Evolutionary conservation across 2,797 vertebrate genomes (phyloP), one percentile per base, ranked within the genome.

Genomic region (Acanthis flammea): DNA sequence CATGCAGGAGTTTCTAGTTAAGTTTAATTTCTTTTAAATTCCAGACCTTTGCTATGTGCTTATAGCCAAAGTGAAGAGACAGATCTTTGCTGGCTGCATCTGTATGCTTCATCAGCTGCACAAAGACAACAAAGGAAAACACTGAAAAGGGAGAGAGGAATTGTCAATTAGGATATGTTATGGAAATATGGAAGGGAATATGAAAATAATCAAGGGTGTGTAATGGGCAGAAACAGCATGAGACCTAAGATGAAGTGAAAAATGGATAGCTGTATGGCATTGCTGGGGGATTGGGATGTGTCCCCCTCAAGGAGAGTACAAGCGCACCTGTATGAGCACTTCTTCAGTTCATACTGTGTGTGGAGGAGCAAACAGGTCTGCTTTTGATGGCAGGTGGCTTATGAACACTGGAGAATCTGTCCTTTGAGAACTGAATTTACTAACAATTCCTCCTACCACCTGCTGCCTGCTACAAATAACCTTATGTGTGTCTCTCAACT

Each of bases 11-110:
- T 78, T 96, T 58, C 30, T 47, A 31, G 77, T 79, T 58, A 94
- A 89, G 37, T 78, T 95, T 83, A 3, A 68, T 68, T 91, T 92
- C 70, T 95, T 81, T 84, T 27, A 87, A 47, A 68, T 91, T 78
- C 14, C 62, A 78, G 58, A 81, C 39, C 61, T 63, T 82, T 61
- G 71, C 31, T 74, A 42, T 80, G 55, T 90, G 37, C 10, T 94
- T 61, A 31, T 28, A 44, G 60, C 23, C 21, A 50, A 77, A 87
- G 27, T 18, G 31, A 31, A 80, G 39, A 86, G 63, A 23, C 9
- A 24, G 24, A 35, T 55, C 66, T 78, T 76, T 63, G 23, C 42
- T 51, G 74, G 31, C 45, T 86, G 12, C n/a, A 57, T 45, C 41
- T 77, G 25, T 55, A 27, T 84, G 10, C 37, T 78, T 71, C 39